Conservation (phyloP, 2,888 invertebrate species). For the Aricia artaxerxes region DNA sequence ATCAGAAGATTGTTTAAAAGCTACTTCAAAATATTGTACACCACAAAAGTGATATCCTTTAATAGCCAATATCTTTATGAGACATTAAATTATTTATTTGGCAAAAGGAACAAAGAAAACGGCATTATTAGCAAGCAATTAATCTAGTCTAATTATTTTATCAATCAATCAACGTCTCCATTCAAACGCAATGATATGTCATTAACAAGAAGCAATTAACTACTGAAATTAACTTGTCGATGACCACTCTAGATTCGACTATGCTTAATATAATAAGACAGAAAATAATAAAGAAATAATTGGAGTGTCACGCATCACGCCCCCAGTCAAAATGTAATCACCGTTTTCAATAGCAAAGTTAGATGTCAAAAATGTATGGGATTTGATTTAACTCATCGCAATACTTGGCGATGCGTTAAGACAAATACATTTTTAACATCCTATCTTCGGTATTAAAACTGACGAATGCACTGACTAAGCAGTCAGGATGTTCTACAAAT, state of each 20-base stretch:
- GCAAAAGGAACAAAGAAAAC: not conserved
- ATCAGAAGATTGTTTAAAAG: not conserved
- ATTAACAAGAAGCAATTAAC: conserved; percentile 11
- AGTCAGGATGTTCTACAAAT: not conserved
- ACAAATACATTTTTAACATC: too few species aligned
- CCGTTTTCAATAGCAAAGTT: too few species aligned
- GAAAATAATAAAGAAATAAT: not conserved
- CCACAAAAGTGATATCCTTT: not conserved
- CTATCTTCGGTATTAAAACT: too few species aligned
- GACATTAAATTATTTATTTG: not conserved
- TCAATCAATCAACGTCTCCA: not conserved
- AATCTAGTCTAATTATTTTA: not conserved
- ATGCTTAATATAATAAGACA: not conserved
- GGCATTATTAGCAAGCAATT: not conserved
- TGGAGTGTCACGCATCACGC: too few species aligned
- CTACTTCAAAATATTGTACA: not conserved
- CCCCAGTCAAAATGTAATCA: too few species aligned
- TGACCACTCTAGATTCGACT: not conserved
- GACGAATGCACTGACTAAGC: too few species aligned
- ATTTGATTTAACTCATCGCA: too few species aligned
- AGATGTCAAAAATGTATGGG: too few species aligned
- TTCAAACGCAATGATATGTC: conserved; percentile 7
- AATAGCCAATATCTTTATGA: not conserved
- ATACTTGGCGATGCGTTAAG: too few species aligned
- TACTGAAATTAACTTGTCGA: not conserved